Base-by-base conservation (phyloP, 92 coral and sea anemone genomes). In the Heliopora coerulea region DNA sequence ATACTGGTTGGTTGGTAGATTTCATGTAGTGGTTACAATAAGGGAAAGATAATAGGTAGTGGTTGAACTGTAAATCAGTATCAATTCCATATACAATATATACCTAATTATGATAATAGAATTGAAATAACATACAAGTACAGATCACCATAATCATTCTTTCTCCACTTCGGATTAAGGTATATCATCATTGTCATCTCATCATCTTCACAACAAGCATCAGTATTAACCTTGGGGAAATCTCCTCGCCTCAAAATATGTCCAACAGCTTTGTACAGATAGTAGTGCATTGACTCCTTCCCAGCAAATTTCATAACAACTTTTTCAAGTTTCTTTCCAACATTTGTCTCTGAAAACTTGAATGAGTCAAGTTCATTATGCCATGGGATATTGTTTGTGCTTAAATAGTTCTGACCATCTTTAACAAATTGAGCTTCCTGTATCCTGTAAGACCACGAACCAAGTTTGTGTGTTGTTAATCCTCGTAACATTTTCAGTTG, bases 111-210 rank as follows among this genome's bases (percentile, higher is more conserved):
- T n/a, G n/a, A n/a, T n/a, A n/a, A n/a, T n/a, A n/a, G n/a, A n/a
- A n/a, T 37, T 37, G 11, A 37, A 4, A 37, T 37, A 4, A 90
- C 99, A 78, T 84, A 95, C 99, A 95, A 40, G 72, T 90, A 95
- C n/a, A 95, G 67, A 31, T 95, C 99, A 24, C 99, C 99, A 76
- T 95, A 90, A 75, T 87, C 88, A 77, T 95, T 90, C 42, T 90
- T 95, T 56, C 87, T 56, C 96, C 95, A 95, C 9, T 64, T 81
- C 35, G 74, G 59, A 81, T 86, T 88, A 62, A 93, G 74, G 54
- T 87, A 93, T 83, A 93, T 61, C 66, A 93, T 56, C 44, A 85
- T 77, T 11, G 98, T 89, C 13, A 66, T 82, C 61, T 93, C 96
- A 13, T 86, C 88, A 31, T 93, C 98, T 46, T 87, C 84, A 34